Conservation (phyloP, 2,888 invertebrate genomes). For the Lysandra bellargus region DNA sequence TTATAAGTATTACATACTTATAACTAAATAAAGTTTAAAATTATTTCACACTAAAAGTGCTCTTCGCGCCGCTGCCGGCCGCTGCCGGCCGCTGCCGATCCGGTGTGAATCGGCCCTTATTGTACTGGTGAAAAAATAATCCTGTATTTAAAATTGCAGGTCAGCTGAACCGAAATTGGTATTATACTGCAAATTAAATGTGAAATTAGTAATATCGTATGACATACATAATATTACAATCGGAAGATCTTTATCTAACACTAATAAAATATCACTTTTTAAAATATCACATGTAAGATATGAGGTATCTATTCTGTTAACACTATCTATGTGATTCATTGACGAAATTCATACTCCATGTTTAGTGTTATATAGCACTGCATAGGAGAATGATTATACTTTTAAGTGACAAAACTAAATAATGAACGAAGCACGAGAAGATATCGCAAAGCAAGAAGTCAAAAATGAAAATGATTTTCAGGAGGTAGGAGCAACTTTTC, state of each 20-base stretch:
- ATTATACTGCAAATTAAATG: background rate
- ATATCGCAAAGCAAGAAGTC: background rate
- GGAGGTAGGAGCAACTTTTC: background rate
- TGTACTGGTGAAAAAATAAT: too few species aligned
- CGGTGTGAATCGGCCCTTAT: too few species aligned
- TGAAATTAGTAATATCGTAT: conserved; percentile 6
- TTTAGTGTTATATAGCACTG: background rate
- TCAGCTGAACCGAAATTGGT: too few species aligned
- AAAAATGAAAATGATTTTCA: background rate
- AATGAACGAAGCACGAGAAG: background rate
- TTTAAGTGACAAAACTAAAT: background rate
- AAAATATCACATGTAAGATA: background rate
- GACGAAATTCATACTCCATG: background rate
- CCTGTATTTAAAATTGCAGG: too few species aligned
- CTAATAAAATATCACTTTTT: background rate
- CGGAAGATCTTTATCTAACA: background rate
- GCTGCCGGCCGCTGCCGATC: too few species aligned
- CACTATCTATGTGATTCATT: conserved; percentile 1
- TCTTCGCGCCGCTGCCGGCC: too few species aligned
- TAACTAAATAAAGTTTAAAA: too few species aligned
- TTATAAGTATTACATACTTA: too few species aligned
- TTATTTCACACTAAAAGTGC: too few species aligned
- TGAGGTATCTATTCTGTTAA: background rate
- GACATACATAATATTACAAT: background rate
- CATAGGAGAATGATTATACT: background rate